phyloP scores from a whole-genome alignment of 2,113 vertebrate genomes.

The Chamaetylas fuelleborni region DNA sequence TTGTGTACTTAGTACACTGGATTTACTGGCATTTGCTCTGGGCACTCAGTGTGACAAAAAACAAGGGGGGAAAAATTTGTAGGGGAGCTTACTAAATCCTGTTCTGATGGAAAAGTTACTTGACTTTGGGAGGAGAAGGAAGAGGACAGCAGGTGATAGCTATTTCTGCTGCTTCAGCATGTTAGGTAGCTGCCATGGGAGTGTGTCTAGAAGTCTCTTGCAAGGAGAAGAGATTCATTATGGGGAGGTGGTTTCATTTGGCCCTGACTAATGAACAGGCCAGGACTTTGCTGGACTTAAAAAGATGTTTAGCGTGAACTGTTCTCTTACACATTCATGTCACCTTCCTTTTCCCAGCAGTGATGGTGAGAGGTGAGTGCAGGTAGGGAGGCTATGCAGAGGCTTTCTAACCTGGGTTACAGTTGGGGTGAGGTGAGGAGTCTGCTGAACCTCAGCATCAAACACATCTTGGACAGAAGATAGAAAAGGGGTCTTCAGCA shows the following conservation, averaged over 20 bases:
- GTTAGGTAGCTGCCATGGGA: background rate
- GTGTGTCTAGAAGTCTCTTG: background rate
- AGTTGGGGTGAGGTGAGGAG: background rate
- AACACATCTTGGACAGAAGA: background rate
- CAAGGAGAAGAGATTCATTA: background rate
- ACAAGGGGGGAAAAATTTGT: accelerated
- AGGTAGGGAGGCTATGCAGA: background rate
- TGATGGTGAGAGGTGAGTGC: background rate
- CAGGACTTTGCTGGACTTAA: background rate
- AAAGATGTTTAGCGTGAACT: background rate
- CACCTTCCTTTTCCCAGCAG: background rate
- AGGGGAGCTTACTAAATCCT: background rate
- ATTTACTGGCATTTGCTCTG: background rate
- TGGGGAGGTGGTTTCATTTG: background rate
- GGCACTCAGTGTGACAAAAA: background rate
- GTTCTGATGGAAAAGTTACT: background rate
- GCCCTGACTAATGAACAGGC: background rate
- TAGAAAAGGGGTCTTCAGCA: background rate
- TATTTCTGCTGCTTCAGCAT: background rate
- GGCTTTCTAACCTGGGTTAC: background rate
- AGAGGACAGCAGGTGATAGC: background rate
- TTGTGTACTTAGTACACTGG: background rate
- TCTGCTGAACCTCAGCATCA: background rate
- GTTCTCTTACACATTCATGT: background rate
- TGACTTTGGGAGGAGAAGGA: background rate